Base-by-base conservation (phyloP, 1,140 invertebrate species). In the Colletes latitarsis region DNA sequence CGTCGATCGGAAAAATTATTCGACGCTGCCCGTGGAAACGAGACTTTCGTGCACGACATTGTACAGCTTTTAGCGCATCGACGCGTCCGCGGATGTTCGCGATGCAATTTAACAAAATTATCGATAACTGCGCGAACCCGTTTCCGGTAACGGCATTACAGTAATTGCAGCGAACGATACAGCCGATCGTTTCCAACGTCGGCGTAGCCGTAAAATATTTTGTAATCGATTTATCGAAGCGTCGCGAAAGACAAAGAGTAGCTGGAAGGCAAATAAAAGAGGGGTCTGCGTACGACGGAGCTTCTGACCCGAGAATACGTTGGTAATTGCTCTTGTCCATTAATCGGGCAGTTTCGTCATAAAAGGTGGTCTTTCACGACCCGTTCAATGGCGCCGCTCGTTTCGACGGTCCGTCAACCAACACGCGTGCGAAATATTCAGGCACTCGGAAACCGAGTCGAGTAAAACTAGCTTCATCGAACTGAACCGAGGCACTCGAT, bases 271-370 rank as follows among this genome's bases (percentile, higher is more conserved):
- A 14, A 62, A 53, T 4, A 52, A 75, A n/a, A 75, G 62, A 1
- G 52, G n/a, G 43, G 30, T 30, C 15, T 4, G 4, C 0, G 19
- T 14, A 9, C 43, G 9, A 1, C 15, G 15, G 19, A 41, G 19
- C 14, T 46, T 60, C 55, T 15, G 30, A 43, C 17, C 21, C 17
- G 8, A 69, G 62, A 58, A 77, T 74, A 70, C 68, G 57, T 68
- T 70, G 81, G 60, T 84, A 82, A 84, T 80, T 84, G 71, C 64
- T 43, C 53, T 53, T 49, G 66, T 75, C 76, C 81, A 75, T 84
- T 82, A 84, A 82, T 80, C 70, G 66, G 49, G 52, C 74, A 77
- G 62, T 79, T 73, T 43, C 74, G 63, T 63, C 55, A 53, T 79
- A 64, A 75, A 82, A 79, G 66, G 49, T 43, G 63, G 21, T 81